Evolutionary conservation across 1,140 invertebrate species (phyloP), one percentile per base, ranked within the genome.

Genomic region (Luehdorfia chinensis): DNA sequence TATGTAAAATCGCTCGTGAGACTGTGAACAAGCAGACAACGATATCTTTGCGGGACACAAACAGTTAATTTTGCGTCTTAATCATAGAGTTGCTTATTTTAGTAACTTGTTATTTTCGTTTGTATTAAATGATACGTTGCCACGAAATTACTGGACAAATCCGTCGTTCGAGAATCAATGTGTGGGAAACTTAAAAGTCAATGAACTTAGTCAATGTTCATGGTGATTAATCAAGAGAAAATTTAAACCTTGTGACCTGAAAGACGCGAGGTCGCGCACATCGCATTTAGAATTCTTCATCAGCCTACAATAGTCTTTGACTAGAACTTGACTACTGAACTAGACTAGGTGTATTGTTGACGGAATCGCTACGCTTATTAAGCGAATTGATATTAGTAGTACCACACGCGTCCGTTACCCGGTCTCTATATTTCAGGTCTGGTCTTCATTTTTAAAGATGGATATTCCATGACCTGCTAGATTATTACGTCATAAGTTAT

Each of bases 1-100:
- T 59, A 59, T 62, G 59, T 56, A 62, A 57, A 62, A 55, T 48
- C 8, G 36, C 39, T 33, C 63, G 55, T 66, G 55, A 28, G 59
- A 57, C 55, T 66, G 63, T 48, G 63, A 66, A 61, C 39, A 11
- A 11, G 12, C 6, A 16, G 13, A 30, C n/a, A 30, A 6, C 23
- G 16, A 30, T 30, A 28, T n/a, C 3, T 2, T 1, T 30, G 16
- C 39, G 14, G 4, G 23, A 2, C 23, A n/a, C 11, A 15, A 43
- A 8, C 12, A 28, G 8, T 16, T 19, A 14, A 4, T 43, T 1
- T 16, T 12, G 13, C 1, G 4, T 43, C 16, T 37, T 37, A 37
- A 2, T 8, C 34, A 37, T 9, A 37, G n/a, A n/a, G 5, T 9
- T 12, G 34, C 12, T 23, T 3, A 11, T 5, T 13, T 23, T 37